These are phyloP conservation scores for Acyrthosiphon pisum DNA, from an alignment of 1,140 invertebrate genomes.

Conservation along the genomic window DNA sequence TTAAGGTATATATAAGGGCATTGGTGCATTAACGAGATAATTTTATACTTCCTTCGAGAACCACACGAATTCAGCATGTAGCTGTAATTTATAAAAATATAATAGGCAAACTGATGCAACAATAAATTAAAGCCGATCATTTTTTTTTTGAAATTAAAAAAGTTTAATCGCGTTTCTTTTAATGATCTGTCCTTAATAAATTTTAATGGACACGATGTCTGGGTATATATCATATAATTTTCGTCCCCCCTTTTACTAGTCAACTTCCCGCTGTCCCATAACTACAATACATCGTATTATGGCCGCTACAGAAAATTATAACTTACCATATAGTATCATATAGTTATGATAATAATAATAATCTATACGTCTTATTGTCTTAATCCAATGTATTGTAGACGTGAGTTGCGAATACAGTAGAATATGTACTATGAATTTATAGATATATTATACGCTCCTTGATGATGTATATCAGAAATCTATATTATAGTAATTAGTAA, in stretches of 20 bases:
- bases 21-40: slow-evolving; percentile 27
- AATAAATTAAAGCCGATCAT: slow-evolving; percentile 39
- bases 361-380: too few species aligned
- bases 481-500: too few species aligned
- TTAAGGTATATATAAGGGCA: not conserved
- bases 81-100: not conserved
- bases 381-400: too few species aligned
- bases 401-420: too few species aligned
- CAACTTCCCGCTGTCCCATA: not conserved
- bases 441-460: too few species aligned
- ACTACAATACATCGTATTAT: not conserved
- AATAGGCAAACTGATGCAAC: slow-evolving; percentile 11
- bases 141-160: not conserved
- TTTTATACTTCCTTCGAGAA: slow-evolving; percentile 33
- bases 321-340: not conserved
- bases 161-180: not conserved
- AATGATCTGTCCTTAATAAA: not conserved
- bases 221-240: not conserved
- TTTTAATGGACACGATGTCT: not conserved
- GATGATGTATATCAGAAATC: too few species aligned
- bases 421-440: too few species aligned
- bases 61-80: not conserved
- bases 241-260: too few species aligned
- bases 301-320: not conserved
- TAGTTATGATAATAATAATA: not conserved